Evolutionary conservation across 2,113 vertebrate species (phyloP), one percentile per base, ranked within the genome.

Genomic region (Eurystomus gularis): DNA sequence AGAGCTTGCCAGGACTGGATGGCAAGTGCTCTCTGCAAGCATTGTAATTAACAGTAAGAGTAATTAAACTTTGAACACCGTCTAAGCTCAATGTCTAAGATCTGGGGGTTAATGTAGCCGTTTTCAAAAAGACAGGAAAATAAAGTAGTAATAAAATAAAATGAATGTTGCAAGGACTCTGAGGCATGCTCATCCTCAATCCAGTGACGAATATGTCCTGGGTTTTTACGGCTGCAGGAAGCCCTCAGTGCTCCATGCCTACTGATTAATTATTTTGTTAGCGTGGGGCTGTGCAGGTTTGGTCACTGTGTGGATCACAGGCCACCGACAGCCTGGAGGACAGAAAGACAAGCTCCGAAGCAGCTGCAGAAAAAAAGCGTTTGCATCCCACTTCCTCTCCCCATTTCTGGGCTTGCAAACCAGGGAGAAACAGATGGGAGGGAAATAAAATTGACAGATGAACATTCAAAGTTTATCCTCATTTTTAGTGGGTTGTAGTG

Each of bases 361-460:
- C 79, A 88, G 86, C 88, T 92, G 92, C 76, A 86, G 77, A 78
- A 51, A 86, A 52, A 15, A 87, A 71, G 26, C 17, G 26, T 25
- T 81, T 72, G n/a, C 58, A 54, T 77, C 62, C n/a, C 66, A 70
- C 71, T 88, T 86, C 83, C 57, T 79, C 52, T 93, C 24, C 19
- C 37, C 23, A 5, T 78, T 88, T 83, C 96, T 78, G 76, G 64
- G 55, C 84, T 84, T 81, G 64, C 77, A 89, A 93, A 82, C 46
- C n/a, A 14, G 72, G 28, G 9, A 39, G 82, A 94, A 95, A 90
- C 76, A 92, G 95, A 94, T 94, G 91, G 91, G 58, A 94, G 60
- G 46, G 88, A 94, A 88, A 93, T 96, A 90, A 97, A 97, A 93
- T 1, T 88, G 96, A 81, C 91, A 94, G 94, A 93, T 86, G 93